These are phyloP conservation scores for Drosophila gaucha DNA, from an alignment of 2,888 invertebrate genomes.

Conservation along the genomic window DNA sequence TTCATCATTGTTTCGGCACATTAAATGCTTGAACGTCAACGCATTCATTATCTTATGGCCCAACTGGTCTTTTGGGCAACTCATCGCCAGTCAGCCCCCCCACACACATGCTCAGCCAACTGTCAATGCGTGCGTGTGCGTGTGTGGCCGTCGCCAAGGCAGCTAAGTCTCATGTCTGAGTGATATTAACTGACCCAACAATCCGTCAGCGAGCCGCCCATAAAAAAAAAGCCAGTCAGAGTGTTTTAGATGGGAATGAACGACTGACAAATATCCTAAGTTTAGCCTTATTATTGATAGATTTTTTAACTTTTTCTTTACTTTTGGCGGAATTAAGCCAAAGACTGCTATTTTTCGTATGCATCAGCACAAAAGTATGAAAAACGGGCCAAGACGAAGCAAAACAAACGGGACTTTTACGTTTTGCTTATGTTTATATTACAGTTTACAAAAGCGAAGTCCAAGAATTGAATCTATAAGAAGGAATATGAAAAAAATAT, in stretches of 20 bases:
- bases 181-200: slow-evolving; percentile 81
- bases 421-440: too few relatives aligned
- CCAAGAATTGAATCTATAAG: too few relatives aligned
- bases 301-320: not conserved
- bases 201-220: slow-evolving; percentile 70
- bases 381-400: too few relatives aligned
- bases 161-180: slow-evolving; percentile 57
- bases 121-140: slow-evolving; percentile 26
- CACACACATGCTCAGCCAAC: slow-evolving; percentile 57
- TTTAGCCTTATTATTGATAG: not conserved
- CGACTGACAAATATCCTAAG: not conserved
- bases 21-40: slow-evolving; percentile 81
- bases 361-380: too few relatives aligned
- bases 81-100: too few relatives aligned
- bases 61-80: slow-evolving; percentile 59
- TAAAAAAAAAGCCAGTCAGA: not conserved
- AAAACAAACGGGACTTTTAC: too few relatives aligned
- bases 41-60: slow-evolving; percentile 76
- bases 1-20: slow-evolving; percentile 82
- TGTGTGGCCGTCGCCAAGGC: slow-evolving; percentile 52
- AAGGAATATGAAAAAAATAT: too few relatives aligned
- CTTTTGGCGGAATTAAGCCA: too few relatives aligned
- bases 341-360: too few relatives aligned
- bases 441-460: too few relatives aligned
- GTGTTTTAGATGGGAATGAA: not conserved